Conservation (phyloP, 2,113 vertebrate species). For the Vireo altiloquus region DNA sequence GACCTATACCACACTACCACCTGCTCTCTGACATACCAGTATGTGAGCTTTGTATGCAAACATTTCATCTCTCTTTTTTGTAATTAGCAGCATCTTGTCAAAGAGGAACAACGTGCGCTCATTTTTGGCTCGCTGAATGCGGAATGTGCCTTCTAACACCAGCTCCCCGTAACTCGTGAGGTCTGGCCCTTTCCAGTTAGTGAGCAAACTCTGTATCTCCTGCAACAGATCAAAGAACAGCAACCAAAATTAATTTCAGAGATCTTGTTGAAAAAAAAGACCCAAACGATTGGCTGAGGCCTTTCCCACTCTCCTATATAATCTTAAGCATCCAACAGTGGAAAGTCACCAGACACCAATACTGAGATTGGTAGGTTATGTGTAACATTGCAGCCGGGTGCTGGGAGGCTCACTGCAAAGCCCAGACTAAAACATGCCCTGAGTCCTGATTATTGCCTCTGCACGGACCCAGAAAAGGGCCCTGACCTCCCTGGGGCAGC, state of each 20-base stretch:
- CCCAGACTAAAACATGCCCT: neutral
- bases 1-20: neutral
- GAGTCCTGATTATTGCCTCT: neutral
- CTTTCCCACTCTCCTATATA: neutral
- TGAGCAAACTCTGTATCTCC: slow-evolving; percentile 97
- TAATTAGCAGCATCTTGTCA: slow-evolving; percentile 93
- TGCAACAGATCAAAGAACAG: slow-evolving; percentile 59
- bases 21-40: slow-evolving; percentile 76
- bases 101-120: slow-evolving; percentile 95
- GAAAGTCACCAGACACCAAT: neutral
- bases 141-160: slow-evolving; percentile 95
- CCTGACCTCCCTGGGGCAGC: neutral
- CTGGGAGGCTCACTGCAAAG: neutral
- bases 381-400: neutral
- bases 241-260: neutral
- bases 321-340: neutral
- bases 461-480: neutral
- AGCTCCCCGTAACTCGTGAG: slow-evolving; percentile 94
- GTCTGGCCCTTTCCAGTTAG: slow-evolving; percentile 98
- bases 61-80: slow-evolving; percentile 93
- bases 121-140: slow-evolving; percentile 94
- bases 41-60: slow-evolving; percentile 97
- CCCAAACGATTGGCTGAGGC: neutral
- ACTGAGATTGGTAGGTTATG: neutral
- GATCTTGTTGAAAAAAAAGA: neutral